A percentile compares a stretch with the other conserved stretches of the same genome.
Evolutionary conservation across 2,113 vertebrate genomes (phyloP).

Genomic region (Petrocephalus microphthalmus): DNA sequence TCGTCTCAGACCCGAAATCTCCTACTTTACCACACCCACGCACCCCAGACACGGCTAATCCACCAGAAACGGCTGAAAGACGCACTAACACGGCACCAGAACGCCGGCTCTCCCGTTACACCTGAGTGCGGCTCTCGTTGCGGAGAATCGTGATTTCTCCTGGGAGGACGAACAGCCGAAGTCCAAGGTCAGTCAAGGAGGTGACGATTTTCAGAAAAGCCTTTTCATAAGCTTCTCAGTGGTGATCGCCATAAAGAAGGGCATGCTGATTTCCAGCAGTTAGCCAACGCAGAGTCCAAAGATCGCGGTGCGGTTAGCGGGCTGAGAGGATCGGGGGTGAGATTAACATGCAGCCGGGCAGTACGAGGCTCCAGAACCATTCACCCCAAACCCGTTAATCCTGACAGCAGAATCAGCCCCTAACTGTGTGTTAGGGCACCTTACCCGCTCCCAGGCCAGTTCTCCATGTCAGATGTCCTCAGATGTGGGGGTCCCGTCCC

Average conservation of each 20-base stretch:
- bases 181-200: neutral
- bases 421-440: neutral
- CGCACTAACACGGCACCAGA: neutral
- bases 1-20: neutral
- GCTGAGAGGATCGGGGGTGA: neutral
- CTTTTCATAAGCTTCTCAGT: neutral
- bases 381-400: neutral
- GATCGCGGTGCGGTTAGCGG: neutral
- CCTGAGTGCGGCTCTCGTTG: neutral
- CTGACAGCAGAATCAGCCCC: neutral
- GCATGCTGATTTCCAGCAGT: neutral
- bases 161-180: neutral
- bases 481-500: neutral
- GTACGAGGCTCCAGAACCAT: neutral
- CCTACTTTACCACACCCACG: neutral
- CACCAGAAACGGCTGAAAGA: neutral
- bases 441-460: neutral
- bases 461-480: neutral
- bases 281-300: constrained; percentile 6
- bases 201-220: neutral
- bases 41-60: neutral
- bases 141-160: neutral
- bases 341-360: neutral
- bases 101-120: neutral
- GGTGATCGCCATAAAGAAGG: neutral